These are phyloP conservation scores for Aramus guarauna DNA, from an alignment of 2,113 vertebrate species.

Conservation along the genomic window DNA sequence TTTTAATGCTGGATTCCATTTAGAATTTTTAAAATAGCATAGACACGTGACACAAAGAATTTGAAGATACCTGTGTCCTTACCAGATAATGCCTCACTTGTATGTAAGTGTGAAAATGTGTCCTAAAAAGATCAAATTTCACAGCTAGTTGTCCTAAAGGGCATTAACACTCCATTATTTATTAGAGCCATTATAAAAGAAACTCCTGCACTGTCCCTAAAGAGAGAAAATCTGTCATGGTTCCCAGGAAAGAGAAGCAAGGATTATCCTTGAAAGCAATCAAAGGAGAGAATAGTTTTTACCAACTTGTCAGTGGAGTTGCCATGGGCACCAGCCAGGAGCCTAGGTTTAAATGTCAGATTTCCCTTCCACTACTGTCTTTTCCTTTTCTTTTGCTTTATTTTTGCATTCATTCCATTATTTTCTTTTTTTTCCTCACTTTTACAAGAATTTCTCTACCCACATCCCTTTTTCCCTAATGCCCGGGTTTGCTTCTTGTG, in stretches of 20 bases:
- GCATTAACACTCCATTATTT: conserved; percentile 70
- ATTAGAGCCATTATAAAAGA: conserved; percentile 67
- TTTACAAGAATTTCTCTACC: not conserved
- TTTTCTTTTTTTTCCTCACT: not conserved
- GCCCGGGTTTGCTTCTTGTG: not conserved
- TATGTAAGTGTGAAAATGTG: conserved; percentile 52
- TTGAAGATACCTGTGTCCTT: conserved; percentile 2
- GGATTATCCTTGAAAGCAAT: conserved; percentile 76
- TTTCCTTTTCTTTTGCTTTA: conserved; percentile 33
- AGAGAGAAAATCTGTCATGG: conserved; percentile 67
- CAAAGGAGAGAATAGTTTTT: conserved; percentile 71
- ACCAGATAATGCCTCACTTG: not conserved
- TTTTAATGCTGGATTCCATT: conserved; percentile 16
- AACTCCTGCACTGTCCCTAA: conserved; percentile 58
- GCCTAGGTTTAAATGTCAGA: conserved; percentile 69
- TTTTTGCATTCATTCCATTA: conserved; percentile 34
- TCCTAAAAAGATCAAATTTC: conserved; percentile 62
- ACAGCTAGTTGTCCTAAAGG: conserved; percentile 49
- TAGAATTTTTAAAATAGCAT: not conserved
- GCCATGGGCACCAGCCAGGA: conserved; percentile 70
- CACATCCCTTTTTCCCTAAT: not conserved
- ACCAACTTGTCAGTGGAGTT: conserved; percentile 72
- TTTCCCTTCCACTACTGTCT: conserved; percentile 53
- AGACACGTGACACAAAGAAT: not conserved
- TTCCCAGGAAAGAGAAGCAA: conserved; percentile 72